Evolutionary conservation across 2,797 vertebrate species (phyloP), one percentile per base, ranked within the genome.

Genomic region (Gobionotothen gibberifrons): DNA sequence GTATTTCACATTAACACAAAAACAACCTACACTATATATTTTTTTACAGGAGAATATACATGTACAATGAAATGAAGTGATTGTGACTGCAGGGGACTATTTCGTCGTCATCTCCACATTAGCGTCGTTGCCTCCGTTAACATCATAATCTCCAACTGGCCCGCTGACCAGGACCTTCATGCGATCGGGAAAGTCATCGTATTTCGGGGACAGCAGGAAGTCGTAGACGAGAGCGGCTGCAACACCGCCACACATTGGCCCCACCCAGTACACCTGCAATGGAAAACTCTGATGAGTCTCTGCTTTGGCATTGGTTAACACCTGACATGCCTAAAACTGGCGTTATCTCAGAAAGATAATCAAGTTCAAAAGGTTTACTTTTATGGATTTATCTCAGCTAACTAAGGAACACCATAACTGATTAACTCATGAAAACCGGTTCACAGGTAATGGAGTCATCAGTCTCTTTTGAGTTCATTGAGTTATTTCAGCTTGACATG

Each of bases 221-320:
- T 99, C 98, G 0, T 99, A 99, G 56, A 97, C 88, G 26, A 99
- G 89, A 17, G 97, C 96, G 0, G 98, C 98, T 0, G 94, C 93
- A 4, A 96, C 95, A 0, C 96, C 96, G 2, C 98, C 98, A 0
- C 97, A 96, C 92, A 99, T 95, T 0, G 98, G 98, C 17, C 98
- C 98, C 70, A 99, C 97, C 98, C 98, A 99, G 92, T 97, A 99
- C 58, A 99, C 96, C 98, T 99, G 89, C 11, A 73, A 80, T 6
- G 47, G 48, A 75, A 2, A 69, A 19, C 2, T 39, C n/a, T 2
- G 26, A 75, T 88, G 60, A 86, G 42, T 63, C 10, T 40, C 32
- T 59, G 49, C 29, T 17, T 12, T 3, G 17, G 14, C 16, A 36
- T 26, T 43, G 26, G 19, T 72, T 19, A 63, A 57, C 58, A 39